Percentiles rank a stretch among this genome's conserved stretches.
These are phyloP conservation scores for Heliconius ethilla DNA, from an alignment of 2,888 invertebrate genomes.

Conservation along the genomic window DNA sequence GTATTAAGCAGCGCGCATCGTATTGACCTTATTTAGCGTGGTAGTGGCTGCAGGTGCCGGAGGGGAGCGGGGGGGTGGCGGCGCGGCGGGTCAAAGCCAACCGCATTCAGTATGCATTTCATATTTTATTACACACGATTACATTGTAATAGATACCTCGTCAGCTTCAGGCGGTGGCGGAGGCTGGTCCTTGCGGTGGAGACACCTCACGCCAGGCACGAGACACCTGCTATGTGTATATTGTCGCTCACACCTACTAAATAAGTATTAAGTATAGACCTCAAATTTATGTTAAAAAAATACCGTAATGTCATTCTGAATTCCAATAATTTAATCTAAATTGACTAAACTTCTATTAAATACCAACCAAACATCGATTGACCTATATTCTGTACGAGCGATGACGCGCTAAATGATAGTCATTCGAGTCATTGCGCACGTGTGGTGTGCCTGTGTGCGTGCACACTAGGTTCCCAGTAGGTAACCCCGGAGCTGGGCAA, in stretches of 20 bases:
- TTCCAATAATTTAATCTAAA: neutral
- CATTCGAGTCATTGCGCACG: too few relatives aligned
- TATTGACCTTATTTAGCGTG: constrained; percentile 2
- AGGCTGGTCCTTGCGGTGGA: neutral
- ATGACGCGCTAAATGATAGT: neutral
- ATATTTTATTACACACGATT: constrained; percentile 13
- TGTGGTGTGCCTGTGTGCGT: too few relatives aligned
- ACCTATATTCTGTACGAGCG: constrained; percentile 10
- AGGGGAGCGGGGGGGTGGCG: too few relatives aligned
- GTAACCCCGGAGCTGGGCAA: neutral
- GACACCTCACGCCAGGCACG: too few relatives aligned
- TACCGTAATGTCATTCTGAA: neutral
- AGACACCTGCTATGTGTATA: too few relatives aligned
- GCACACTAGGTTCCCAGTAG: too few relatives aligned
- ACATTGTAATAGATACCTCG: constrained; percentile 12
- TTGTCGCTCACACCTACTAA: too few relatives aligned
- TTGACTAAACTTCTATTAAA: neutral
- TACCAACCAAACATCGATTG: neutral
- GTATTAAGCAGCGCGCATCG: neutral
- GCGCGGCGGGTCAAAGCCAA: constrained; percentile 20
- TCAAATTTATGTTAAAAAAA: neutral
- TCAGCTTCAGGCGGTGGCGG: neutral
- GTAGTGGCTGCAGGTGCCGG: neutral
- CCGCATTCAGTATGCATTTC: constrained; percentile 22
- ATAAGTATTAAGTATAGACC: too few relatives aligned